phyloP scores from a whole-genome alignment of 1,140 invertebrate genomes.

The silkworm (Bombyx mori) region ASM3026992v2 NC_085119.1:12285001-12285500 shows the following conservation, averaged over 20 bases:
- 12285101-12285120: conserved; percentile 27
- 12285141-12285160: conserved; percentile 41
- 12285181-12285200: conserved; percentile 31
- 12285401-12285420: conserved; percentile 12
- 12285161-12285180: conserved; percentile 20
- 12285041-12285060: conserved; percentile 29
- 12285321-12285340: no score
- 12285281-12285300: no score
- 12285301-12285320: no score
- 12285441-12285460: conserved; percentile 51
- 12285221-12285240: conserved; percentile 18
- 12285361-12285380: no score
- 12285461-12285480: conserved; percentile 50
- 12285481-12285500: conserved; percentile 57
- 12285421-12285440: conserved; percentile 40
- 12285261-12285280: no score
- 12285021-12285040: conserved; percentile 11
- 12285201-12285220: conserved; percentile 31
- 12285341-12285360: no score
- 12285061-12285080: conserved; percentile 32
- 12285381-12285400: background rate
- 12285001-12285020: conserved; percentile 8
- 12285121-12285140: conserved; percentile 27
- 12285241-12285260: no score
- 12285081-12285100: conserved; percentile 25